Evolutionary conservation across 2,888 invertebrate species (phyloP).

Genomic region (Ectemnius lituratus): DNA sequence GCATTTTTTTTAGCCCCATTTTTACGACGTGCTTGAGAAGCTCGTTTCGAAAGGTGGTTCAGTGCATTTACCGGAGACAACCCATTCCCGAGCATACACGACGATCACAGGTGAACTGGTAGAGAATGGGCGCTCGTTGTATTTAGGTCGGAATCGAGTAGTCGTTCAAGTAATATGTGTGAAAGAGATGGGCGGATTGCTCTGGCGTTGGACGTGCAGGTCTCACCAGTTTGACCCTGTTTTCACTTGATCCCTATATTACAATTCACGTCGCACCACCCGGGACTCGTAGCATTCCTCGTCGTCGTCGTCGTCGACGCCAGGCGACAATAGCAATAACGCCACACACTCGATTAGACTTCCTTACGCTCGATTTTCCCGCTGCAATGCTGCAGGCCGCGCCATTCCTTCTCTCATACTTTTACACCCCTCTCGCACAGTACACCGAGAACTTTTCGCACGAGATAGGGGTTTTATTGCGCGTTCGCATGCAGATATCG

Average conservation of each 20-base stretch:
- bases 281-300: constrained; percentile 13
- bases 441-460: background rate
- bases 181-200: constrained; percentile 25
- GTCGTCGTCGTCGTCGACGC: constrained; percentile 22
- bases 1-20: too few relatives aligned
- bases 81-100: constrained; percentile 10
- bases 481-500: constrained; percentile 43
- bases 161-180: constrained; percentile 45
- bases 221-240: constrained; percentile 52
- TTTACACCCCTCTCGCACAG: background rate
- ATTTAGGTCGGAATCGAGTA: constrained; percentile 48
- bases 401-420: constrained; percentile 22
- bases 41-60: background rate
- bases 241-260: constrained; percentile 47
- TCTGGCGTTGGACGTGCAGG: constrained; percentile 20
- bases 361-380: constrained; percentile 46
- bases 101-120: background rate
- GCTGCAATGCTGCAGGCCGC: background rate
- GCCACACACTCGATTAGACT: constrained; percentile 44
- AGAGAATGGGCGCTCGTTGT: constrained; percentile 30
- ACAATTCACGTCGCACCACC: constrained; percentile 17
- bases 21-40: too few relatives aligned
- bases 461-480: constrained; percentile 34
- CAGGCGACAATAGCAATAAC: constrained; percentile 49
- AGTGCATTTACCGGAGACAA: background rate